Percentiles rank a stretch among this genome's conserved stretches.
Evolutionary conservation across 2,888 invertebrate genomes (phyloP).

Genomic region (Nymphalis c-album): DNA sequence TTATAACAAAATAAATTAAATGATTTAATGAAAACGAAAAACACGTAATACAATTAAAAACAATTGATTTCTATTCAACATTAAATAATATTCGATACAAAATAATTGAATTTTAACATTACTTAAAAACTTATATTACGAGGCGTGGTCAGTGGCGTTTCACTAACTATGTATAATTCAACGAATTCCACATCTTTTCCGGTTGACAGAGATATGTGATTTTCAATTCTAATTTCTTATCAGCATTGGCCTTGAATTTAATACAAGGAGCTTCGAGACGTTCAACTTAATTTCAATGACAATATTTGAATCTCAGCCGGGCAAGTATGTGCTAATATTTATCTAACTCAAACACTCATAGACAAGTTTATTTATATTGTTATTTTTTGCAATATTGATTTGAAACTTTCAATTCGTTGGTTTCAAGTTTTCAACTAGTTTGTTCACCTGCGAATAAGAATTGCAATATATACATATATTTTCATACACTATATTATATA

Average conservation of each 20-base stretch:
- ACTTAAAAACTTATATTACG: not conserved
- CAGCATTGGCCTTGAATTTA: slow-evolving; percentile 19
- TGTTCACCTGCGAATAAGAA: too few species aligned
- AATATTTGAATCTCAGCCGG: slow-evolving; percentile 14
- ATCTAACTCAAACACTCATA: not conserved
- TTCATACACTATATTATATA: too few species aligned
- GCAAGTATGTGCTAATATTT: slow-evolving; percentile 9
- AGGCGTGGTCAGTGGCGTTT: not conserved
- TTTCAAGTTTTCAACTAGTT: too few species aligned
- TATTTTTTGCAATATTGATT: not conserved
- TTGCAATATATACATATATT: too few species aligned
- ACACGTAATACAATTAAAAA: too few species aligned
- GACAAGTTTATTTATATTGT: not conserved
- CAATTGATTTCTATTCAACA: too few species aligned
- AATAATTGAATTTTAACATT: not conserved
- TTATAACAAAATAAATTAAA: too few species aligned
- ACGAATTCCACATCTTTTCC: not conserved
- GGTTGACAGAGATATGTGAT: slow-evolving; percentile 3
- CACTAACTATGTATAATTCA: too few species aligned
- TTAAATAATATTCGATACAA: not conserved
- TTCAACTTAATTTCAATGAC: slow-evolving; percentile 16
- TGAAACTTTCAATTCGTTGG: not conserved
- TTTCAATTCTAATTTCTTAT: slow-evolving; percentile 24
- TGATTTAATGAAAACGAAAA: too few species aligned
- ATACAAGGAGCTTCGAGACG: slow-evolving; percentile 10